Evolutionary conservation across 2,797 vertebrate genomes (phyloP).

Genomic region (Syngnathus rostellatus): DNA sequence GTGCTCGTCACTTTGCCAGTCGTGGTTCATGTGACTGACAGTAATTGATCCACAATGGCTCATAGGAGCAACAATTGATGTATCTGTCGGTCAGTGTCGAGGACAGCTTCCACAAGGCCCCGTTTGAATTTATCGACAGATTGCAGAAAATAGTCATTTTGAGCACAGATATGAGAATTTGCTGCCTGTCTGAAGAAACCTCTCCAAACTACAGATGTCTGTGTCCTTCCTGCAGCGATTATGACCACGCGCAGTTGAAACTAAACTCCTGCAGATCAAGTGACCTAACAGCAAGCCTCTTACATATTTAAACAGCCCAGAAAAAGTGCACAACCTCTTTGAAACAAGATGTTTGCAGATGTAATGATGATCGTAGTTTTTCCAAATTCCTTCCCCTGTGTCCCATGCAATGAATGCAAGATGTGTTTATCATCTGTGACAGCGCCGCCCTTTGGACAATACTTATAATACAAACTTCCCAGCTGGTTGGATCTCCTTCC

Average conservation of each 20-base stretch:
- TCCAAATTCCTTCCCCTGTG: too few species aligned
- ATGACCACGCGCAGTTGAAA: slow-evolving; percentile 55
- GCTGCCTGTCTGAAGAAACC: slow-evolving; percentile 40
- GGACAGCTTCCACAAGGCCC: slow-evolving; percentile 43
- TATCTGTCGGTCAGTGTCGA: slow-evolving; percentile 61
- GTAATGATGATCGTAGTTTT: too few species aligned
- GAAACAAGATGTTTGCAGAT: too few species aligned
- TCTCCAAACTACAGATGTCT: slow-evolving; percentile 42
- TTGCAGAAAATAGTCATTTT: slow-evolving; percentile 46
- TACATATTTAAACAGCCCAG: slow-evolving; percentile 58
- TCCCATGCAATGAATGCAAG: too few species aligned
- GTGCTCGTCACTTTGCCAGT: background rate
- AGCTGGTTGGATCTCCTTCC: too few species aligned
- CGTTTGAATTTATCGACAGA: slow-evolving; percentile 44
- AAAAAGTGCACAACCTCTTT: background rate
- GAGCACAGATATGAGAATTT: slow-evolving; percentile 17
- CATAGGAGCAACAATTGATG: slow-evolving; percentile 32
- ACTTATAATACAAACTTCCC: too few species aligned
- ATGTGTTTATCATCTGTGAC: too few species aligned
- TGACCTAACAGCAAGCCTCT: slow-evolving; percentile 55
- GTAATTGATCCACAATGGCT: slow-evolving; percentile 23
- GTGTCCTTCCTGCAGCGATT: slow-evolving; percentile 30
- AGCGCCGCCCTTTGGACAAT: too few species aligned
- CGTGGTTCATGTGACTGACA: slow-evolving; percentile 27
- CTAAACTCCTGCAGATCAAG: slow-evolving; percentile 49